Percentiles rank a stretch among this genome's conserved stretches.
Conservation (phyloP, 2,888 invertebrate genomes). For the Xanthorhoe designata region DNA sequence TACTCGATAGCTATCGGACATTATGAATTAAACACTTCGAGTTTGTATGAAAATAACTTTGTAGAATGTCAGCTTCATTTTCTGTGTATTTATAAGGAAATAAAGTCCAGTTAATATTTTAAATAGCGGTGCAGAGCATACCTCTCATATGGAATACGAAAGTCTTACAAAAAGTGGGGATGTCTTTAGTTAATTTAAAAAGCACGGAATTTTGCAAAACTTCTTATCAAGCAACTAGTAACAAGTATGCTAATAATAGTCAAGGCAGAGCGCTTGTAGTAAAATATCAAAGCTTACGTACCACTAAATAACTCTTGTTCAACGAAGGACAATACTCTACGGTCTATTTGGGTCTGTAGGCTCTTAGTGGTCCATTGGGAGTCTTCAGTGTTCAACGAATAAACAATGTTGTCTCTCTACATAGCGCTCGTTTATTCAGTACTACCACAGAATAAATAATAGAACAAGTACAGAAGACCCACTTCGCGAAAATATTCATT, state of each 20-base stretch:
- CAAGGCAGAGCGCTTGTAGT: background rate
- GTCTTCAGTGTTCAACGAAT: slow-evolving; percentile 47
- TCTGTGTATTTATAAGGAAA: too few species aligned
- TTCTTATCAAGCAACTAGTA: too few species aligned
- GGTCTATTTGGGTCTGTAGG: slow-evolving; percentile 52
- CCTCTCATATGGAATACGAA: background rate
- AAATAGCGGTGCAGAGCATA: too few species aligned
- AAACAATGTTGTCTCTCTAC: slow-evolving; percentile 35
- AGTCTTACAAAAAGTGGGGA: background rate
- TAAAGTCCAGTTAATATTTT: too few species aligned
- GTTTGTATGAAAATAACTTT: slow-evolving; percentile 5
- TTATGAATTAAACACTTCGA: slow-evolving; percentile 6
- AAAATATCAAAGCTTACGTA: slow-evolving; percentile 4
- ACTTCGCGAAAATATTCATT: too few species aligned
- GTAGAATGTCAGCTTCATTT: background rate
- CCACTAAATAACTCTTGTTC: background rate
- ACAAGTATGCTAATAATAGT: too few species aligned
- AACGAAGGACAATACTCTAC: slow-evolving; percentile 27
- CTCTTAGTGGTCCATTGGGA: slow-evolving; percentile 61
- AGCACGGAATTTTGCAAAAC: too few species aligned
- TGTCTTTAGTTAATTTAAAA: too few species aligned
- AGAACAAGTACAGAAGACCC: too few species aligned
- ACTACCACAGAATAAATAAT: too few species aligned
- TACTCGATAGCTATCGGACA: slow-evolving; percentile 14
- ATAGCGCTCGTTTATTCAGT: background rate